phyloP scores from a whole-genome alignment of 1,140 invertebrate genomes.

The Drosophila kikkawai region DNA sequence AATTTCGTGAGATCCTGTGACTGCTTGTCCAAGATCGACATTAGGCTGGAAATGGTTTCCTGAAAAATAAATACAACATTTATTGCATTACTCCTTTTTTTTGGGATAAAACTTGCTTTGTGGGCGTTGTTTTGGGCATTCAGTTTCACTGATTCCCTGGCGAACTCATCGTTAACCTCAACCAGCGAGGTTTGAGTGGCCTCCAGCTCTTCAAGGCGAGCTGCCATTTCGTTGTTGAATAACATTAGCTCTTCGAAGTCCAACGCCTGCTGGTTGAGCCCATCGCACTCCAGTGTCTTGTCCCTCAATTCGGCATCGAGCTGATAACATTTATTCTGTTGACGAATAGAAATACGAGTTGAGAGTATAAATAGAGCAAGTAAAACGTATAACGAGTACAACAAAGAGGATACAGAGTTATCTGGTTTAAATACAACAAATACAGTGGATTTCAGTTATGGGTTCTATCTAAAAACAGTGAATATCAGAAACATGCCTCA shows the following conservation, averaged over 20 bases:
- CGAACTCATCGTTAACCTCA: neutral
- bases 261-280: neutral
- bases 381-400: too few species aligned
- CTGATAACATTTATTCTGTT: neutral
- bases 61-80: neutral
- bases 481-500: neutral
- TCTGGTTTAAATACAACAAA: neutral
- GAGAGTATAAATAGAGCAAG: neutral
- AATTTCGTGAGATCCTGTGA: neutral
- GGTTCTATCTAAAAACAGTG: neutral
- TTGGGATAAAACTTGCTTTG: neutral
- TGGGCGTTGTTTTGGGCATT: neutral
- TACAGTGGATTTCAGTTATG: neutral
- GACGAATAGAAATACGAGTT: neutral
- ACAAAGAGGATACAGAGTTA: too few species aligned
- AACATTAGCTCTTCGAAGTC: too few species aligned
- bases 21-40: neutral
- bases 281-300: too few species aligned
- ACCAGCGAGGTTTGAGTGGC: neutral
- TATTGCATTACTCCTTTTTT: neutral
- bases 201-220: neutral
- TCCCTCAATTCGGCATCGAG: neutral
- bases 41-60: neutral
- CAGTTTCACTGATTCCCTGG: neutral
- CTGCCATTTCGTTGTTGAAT: too few species aligned